Conservation (phyloP, 2,113 vertebrate species). For the Empidonax traillii region DNA sequence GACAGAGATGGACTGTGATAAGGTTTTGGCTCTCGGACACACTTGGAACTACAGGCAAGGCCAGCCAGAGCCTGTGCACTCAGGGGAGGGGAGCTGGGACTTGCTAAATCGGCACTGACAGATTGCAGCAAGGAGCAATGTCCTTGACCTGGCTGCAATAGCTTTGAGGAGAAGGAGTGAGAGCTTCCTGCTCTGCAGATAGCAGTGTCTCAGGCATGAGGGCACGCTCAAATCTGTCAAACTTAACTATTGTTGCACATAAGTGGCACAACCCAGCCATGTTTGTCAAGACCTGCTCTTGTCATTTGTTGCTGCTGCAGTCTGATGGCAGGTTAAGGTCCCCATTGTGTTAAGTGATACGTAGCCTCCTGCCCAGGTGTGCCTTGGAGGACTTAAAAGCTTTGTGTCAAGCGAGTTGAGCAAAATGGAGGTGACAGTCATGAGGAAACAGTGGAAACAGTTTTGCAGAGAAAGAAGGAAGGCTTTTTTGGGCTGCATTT, state of each 20-base stretch:
- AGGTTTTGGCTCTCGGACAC: not conserved
- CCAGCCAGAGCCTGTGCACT: not conserved
- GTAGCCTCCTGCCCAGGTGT: not conserved
- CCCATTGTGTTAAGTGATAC: fast-evolving
- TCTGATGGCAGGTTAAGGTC: not conserved
- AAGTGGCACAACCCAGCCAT: not conserved
- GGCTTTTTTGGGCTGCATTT: not conserved
- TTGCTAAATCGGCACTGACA: not conserved
- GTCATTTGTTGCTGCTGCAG: not conserved
- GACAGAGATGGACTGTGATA: not conserved
- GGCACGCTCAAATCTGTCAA: not conserved
- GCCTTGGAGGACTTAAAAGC: not conserved
- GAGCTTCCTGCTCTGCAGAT: not conserved
- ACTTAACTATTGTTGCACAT: not conserved
- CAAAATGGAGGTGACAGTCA: not conserved
- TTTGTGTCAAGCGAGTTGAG: not conserved
- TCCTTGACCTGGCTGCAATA: conserved; percentile 1
- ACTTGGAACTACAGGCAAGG: not conserved
- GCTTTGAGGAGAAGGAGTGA: not conserved
- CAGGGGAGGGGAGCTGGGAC: not conserved
- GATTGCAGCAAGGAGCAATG: not conserved
- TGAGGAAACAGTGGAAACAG: not conserved
- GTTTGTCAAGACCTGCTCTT: not conserved
- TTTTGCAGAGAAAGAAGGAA: not conserved
- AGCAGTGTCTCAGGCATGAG: not conserved